Percentiles rank a stretch among this genome's conserved stretches.
These are phyloP conservation scores for Actinemys pallida DNA, from an alignment of 2,113 vertebrate genomes.

Conservation along the genomic window DNA sequence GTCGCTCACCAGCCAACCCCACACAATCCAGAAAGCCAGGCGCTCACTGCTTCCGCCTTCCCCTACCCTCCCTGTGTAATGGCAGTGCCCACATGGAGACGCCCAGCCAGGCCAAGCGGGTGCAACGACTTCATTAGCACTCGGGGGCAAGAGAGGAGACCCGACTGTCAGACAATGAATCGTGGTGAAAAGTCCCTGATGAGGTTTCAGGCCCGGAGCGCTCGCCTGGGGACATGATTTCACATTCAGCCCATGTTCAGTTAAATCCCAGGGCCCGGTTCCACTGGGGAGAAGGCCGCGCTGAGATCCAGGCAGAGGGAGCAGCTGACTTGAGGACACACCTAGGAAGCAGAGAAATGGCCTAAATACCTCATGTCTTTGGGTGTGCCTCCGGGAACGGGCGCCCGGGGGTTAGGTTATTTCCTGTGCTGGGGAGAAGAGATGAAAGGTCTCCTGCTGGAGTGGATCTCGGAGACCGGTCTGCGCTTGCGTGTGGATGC, in stretches of 20 bases:
- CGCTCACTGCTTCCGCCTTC: background rate
- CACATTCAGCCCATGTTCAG: too few species aligned
- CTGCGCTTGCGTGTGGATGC: background rate
- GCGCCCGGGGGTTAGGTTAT: background rate
- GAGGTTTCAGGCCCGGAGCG: background rate
- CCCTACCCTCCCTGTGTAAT: background rate
- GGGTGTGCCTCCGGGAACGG: background rate
- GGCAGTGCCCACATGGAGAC: background rate
- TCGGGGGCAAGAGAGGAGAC: background rate
- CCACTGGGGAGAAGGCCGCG: background rate
- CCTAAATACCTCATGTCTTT: background rate
- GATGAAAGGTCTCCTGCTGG: background rate
- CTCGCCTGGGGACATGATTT: background rate
- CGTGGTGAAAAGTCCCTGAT: background rate
- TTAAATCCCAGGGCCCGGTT: too few species aligned
- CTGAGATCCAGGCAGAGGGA: background rate
- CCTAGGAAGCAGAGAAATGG: background rate
- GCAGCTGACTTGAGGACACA: background rate
- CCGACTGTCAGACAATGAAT: background rate
- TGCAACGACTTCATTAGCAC: background rate
- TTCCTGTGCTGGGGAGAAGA: background rate
- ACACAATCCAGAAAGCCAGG: background rate
- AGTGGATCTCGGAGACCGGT: background rate
- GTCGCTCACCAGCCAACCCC: background rate
- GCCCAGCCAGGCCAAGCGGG: background rate